Conservation (phyloP, 2,113 vertebrate species). For the Archilochus colubris region DNA sequence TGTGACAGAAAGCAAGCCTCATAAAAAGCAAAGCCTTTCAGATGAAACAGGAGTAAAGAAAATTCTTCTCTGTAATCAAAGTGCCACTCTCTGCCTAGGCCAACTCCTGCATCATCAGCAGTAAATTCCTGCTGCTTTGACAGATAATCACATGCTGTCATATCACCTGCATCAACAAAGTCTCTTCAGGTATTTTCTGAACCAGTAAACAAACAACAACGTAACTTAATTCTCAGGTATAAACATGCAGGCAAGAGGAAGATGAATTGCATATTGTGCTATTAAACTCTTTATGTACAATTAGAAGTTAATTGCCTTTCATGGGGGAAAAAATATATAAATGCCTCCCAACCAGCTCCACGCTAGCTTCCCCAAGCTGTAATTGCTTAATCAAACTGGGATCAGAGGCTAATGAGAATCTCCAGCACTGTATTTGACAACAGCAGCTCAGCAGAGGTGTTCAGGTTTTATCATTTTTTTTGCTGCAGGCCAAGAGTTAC, state of each 20-base stretch:
- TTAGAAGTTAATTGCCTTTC: slow-evolving; percentile 32
- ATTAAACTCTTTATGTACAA: slow-evolving; percentile 23
- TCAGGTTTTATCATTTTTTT: neutral
- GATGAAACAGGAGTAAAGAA: neutral
- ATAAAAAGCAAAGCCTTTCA: neutral
- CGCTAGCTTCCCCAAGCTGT: neutral
- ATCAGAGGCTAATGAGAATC: neutral
- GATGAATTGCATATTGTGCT: neutral
- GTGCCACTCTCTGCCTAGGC: neutral
- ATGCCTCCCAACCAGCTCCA: neutral
- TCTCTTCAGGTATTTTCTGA: neutral
- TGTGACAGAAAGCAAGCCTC: neutral
- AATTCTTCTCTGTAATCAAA: neutral
- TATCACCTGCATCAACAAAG: neutral
- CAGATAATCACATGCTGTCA: slow-evolving; percentile 22
- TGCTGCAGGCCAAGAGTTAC: neutral
- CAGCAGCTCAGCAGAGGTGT: neutral
- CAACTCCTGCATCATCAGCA: slow-evolving; percentile 25
- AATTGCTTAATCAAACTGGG: neutral
- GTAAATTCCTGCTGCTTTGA: slow-evolving; percentile 29
- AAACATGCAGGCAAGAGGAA: neutral
- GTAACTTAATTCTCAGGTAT: neutral
- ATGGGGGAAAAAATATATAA: neutral
- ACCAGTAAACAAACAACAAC: slow-evolving; percentile 45
- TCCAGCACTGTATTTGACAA: neutral